Evolutionary conservation across 2,797 vertebrate species (phyloP).

Genomic region (Thamnophis elegans): DNA sequence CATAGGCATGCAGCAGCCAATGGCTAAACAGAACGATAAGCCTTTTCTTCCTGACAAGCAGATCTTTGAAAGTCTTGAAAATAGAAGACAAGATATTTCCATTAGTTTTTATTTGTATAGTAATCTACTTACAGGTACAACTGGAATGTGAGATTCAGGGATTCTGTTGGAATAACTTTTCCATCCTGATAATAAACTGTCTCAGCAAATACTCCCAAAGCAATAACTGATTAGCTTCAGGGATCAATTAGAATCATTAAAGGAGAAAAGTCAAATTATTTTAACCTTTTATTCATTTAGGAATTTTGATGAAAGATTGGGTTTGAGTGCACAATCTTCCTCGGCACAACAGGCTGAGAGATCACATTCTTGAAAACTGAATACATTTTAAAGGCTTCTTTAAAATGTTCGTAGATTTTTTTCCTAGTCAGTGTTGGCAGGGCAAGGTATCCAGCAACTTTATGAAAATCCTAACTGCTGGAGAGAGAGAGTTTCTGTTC

Average conservation of each 20-base stretch:
- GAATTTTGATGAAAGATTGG: not conserved
- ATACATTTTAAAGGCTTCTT: not conserved
- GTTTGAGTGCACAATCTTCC: not conserved
- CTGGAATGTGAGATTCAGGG: not conserved
- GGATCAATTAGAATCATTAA: not conserved
- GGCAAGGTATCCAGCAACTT: not conserved
- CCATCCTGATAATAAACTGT: not conserved
- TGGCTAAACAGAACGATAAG: constrained; percentile 96
- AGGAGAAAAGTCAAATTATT: not conserved
- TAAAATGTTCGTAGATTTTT: not conserved
- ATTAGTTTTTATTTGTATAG: not conserved
- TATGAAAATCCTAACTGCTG: not conserved
- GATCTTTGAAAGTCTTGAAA: constrained; percentile 89
- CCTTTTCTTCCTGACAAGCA: constrained; percentile 92
- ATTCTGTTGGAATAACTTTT: not conserved
- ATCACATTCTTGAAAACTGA: not conserved
- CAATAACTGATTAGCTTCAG: not conserved
- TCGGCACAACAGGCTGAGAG: not conserved
- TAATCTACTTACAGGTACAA: not conserved
- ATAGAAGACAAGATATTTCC: not conserved
- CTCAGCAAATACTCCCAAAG: not conserved
- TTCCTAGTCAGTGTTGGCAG: not conserved
- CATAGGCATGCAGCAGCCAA: constrained; percentile 95
- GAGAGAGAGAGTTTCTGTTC: not conserved
- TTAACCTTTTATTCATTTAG: not conserved